Evolutionary conservation across 2,797 vertebrate species (phyloP).

Genomic region (Eidolon dupreanum): DNA sequence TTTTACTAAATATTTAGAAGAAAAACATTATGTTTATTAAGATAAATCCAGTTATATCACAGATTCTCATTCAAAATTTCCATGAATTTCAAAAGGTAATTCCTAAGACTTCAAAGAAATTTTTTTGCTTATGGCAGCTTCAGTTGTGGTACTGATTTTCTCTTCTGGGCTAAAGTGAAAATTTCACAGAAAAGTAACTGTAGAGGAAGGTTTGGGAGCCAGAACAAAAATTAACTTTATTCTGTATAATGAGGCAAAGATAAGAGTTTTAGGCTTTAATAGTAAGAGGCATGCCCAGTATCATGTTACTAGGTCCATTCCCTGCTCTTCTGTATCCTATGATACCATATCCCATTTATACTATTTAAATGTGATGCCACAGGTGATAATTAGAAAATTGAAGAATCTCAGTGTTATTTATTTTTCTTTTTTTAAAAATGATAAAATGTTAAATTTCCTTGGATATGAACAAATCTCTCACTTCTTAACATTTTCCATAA

Average conservation of each 20-base stretch:
- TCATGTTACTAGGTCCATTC: background rate
- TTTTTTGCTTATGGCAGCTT: background rate
- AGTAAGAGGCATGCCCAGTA: background rate
- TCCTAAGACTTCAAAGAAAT: background rate
- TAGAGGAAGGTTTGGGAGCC: background rate
- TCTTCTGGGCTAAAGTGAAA: background rate
- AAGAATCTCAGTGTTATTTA: background rate
- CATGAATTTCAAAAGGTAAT: constrained; percentile 6
- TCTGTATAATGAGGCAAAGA: background rate
- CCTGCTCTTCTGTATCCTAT: constrained; percentile 5
- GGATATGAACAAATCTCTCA: background rate
- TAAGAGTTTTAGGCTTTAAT: background rate
- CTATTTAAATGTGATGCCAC: background rate
- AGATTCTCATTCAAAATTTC: background rate
- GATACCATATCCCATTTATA: background rate
- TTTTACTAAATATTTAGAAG: background rate
- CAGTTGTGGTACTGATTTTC: background rate
- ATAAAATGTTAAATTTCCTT: constrained; percentile 2
- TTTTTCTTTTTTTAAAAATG: background rate
- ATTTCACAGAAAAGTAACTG: background rate
- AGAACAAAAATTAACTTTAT: constrained; percentile 6
- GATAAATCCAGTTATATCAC: background rate
- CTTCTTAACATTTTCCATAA: background rate
- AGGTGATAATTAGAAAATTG: background rate
- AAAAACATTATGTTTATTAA: constrained; percentile 24